phyloP scores from a whole-genome alignment of 92 coral and sea anemone genomes.

The Desmophyllum pertusum region DNA sequence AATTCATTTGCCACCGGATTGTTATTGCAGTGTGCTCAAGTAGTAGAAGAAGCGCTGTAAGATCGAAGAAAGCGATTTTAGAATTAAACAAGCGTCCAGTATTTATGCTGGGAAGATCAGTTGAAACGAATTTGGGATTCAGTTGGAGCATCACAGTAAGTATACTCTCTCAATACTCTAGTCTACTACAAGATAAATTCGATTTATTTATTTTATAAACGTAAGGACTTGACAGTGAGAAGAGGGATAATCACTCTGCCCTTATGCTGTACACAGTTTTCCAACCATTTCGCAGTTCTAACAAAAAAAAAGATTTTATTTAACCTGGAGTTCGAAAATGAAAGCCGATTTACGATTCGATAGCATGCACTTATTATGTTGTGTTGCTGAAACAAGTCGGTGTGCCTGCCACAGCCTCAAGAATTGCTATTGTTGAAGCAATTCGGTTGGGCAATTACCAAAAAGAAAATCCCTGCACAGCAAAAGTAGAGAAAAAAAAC shows the following conservation, averaged over 20 bases:
- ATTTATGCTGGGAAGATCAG: neutral
- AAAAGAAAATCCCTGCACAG: too few relatives aligned
- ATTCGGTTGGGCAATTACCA: too few relatives aligned
- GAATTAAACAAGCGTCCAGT: neutral
- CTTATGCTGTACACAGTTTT: neutral
- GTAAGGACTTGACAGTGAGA: neutral
- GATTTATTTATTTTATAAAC: neutral
- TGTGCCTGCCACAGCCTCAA: neutral
- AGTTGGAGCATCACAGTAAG: neutral
- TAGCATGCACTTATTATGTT: neutral
- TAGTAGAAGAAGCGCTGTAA: neutral
- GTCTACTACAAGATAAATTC: neutral
- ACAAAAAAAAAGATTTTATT: neutral
- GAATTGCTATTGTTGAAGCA: neutral
- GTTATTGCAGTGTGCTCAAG: neutral
- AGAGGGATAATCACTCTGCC: neutral
- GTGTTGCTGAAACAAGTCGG: neutral
- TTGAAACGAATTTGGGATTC: neutral
- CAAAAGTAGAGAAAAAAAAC: too few relatives aligned
- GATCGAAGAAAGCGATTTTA: neutral
- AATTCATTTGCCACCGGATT: neutral
- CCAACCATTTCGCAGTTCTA: neutral
- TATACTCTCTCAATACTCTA: too few relatives aligned
- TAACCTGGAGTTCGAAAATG: neutral
- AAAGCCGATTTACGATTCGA: neutral